Base-by-base conservation (phyloP, 2,113 vertebrate species). In the Accipiter cooperii region DNA sequence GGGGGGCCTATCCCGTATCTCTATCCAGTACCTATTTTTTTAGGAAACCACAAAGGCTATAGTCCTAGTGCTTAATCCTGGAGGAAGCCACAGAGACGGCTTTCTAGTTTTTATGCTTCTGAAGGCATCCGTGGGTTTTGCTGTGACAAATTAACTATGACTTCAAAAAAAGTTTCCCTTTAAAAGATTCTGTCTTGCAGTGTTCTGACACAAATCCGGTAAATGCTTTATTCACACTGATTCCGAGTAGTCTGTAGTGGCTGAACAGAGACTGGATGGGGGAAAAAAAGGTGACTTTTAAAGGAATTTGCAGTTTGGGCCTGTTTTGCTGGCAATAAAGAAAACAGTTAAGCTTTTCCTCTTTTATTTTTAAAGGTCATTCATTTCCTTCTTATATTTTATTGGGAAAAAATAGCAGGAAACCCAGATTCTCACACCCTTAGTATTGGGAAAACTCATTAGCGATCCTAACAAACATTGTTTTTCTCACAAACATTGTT, bases 401-500 rank as follows among this genome's bases (percentile, higher is more conserved):
- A 83, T 25, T 65, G 64, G 24, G 54, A 86, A 96, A 93, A 96
- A 97, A 94, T 92, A 87, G 69, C 57, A 91, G 93, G 97, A 96
- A 96, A 85, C 70, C 4, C 40, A 91, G 33, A 92, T 93, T 96
- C 95, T 94, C 93, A 97, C 64, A 93, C 84, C 81, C 87, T 87
- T 70, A 76, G 26, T 73, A 70, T 5, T 28, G 13, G 75, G 68
- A 95, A 91, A 96, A 90, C 42, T 47, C 66, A 66, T 90, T 92
- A 89, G 76, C 2, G 14, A 66, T 36, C 29, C n/a, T 58, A 88
- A 58, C 18, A 93, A 91, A 66, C 33, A 42, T 13, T 71, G 38
- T 52, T 97, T 96, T 95, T 77, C 49, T 87, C 58, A 73, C 20
- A 82, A 71, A 81, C 58, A 17, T 16, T 49, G 33, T 60, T 93